Percentiles rank a stretch among this genome's conserved stretches.
phyloP scores from a whole-genome alignment of 1,140 invertebrate species.

The Brachionus manjavacas region DNA sequence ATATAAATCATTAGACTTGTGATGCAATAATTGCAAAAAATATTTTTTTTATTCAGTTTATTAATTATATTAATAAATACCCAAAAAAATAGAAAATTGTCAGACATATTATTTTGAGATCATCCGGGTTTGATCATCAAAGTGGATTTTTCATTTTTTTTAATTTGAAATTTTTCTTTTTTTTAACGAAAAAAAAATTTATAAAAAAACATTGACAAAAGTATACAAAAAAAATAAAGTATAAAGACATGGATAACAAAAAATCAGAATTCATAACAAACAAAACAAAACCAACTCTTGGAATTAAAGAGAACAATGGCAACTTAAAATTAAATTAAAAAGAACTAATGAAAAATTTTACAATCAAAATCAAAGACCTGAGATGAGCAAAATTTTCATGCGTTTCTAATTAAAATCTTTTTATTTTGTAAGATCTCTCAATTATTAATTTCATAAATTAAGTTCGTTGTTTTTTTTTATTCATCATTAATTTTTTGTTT shows the following conservation, averaged over 20 bases:
- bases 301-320: background rate
- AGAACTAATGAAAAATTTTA: background rate
- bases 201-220: slow-evolving; percentile 33
- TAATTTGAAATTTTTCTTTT: background rate
- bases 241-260: slow-evolving; percentile 29
- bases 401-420: background rate
- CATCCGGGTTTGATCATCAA: slow-evolving; percentile 8
- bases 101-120: slow-evolving; percentile 19
- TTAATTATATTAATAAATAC: slow-evolving; percentile 34
- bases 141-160: background rate
- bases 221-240: slow-evolving; percentile 17
- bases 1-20: no score
- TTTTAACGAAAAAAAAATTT: slow-evolving; percentile 13
- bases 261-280: background rate
- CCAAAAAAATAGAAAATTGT: slow-evolving; percentile 29
- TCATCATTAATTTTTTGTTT: background rate
- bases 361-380: background rate
- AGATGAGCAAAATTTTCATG: background rate
- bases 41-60: slow-evolving; percentile 23
- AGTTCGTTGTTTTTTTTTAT: background rate
- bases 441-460: background rate
- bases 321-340: background rate
- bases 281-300: slow-evolving; percentile 32
- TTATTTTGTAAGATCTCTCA: background rate
- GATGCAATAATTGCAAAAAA: background rate